These are phyloP conservation scores for Oryzias celebensis DNA, from an alignment of 2,113 vertebrate species.

Conservation along the genomic window DNA sequence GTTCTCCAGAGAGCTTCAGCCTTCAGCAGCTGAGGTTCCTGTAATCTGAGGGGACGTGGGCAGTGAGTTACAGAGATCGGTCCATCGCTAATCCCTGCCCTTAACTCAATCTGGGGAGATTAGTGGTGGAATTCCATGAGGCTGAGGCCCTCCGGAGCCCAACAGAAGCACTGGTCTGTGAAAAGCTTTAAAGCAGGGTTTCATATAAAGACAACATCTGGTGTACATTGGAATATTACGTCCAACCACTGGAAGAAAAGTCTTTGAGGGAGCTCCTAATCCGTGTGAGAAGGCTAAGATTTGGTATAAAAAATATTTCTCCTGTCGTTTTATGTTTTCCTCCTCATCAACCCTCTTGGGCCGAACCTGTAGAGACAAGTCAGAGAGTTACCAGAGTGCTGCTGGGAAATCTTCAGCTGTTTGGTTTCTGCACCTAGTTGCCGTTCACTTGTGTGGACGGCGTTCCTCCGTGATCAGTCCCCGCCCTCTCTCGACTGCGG, in stretches of 20 bases:
- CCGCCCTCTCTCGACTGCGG: conserved; percentile 90
- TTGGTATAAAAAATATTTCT: conserved; percentile 74
- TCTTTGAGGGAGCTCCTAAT: conserved; percentile 25
- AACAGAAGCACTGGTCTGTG: conserved; percentile 30
- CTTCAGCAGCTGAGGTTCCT: conserved; percentile 41
- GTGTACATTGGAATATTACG: conserved; percentile 12
- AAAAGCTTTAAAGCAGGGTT: conserved; percentile 26
- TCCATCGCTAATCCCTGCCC: conserved; percentile 33
- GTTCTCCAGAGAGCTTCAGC: conserved; percentile 54
- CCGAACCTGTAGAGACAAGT: conserved; percentile 47
- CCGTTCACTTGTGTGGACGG: conserved; percentile 88
- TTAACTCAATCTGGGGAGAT: conserved; percentile 5
- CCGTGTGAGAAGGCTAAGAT: conserved; percentile 52
- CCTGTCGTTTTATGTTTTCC: conserved; percentile 32
- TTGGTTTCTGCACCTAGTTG: conserved; percentile 83
- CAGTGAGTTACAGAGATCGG: conserved; percentile 40
- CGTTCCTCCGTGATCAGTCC: conserved; percentile 81
- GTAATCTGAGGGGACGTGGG: conserved; percentile 39
- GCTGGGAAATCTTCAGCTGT: background rate
- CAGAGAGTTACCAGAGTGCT: background rate
- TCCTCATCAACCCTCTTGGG: conserved; percentile 5
- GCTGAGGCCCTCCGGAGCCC: conserved; percentile 34
- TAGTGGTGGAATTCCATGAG: conserved; percentile 16
- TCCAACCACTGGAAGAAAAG: conserved; percentile 51
- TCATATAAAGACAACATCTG: conserved; percentile 28